A percentile compares a stretch with the other conserved stretches of the same genome.
These are phyloP conservation scores for Pelecanus crispus DNA, from an alignment of 2,113 vertebrate species.

Conservation along the genomic window DNA sequence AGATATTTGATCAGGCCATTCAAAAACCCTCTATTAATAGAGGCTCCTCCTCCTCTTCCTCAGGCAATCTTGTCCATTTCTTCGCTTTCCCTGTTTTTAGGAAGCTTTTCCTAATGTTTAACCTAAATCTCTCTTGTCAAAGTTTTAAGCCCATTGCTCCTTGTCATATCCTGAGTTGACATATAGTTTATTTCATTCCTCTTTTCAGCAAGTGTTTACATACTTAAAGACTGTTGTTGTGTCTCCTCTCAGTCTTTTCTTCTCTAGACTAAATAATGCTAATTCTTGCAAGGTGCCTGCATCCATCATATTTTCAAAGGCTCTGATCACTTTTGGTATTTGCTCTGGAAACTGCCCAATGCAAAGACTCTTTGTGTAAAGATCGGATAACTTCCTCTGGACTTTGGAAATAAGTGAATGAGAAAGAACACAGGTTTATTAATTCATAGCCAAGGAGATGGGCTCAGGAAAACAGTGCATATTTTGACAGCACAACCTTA, in stretches of 20 bases:
- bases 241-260: not conserved
- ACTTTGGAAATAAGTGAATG: not conserved
- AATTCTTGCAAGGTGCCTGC: not conserved
- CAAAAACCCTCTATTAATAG: not conserved
- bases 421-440: not conserved
- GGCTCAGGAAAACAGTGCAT: not conserved
- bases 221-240: not conserved
- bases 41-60: not conserved
- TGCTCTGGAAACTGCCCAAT: not conserved
- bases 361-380: not conserved
- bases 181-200: not conserved
- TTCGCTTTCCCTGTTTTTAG: not conserved
- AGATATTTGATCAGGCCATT: not conserved
- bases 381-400: not conserved
- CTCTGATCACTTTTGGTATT: not conserved
- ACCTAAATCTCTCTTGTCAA: not conserved
- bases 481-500: not conserved
- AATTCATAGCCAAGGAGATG: not conserved
- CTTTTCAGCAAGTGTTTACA: not conserved
- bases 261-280: not conserved
- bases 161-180: not conserved
- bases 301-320: not conserved
- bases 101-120: not conserved
- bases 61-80: not conserved
- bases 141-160: not conserved